Conservation (phyloP, 2,797 vertebrate genomes). For the Hydrophis major region DNA sequence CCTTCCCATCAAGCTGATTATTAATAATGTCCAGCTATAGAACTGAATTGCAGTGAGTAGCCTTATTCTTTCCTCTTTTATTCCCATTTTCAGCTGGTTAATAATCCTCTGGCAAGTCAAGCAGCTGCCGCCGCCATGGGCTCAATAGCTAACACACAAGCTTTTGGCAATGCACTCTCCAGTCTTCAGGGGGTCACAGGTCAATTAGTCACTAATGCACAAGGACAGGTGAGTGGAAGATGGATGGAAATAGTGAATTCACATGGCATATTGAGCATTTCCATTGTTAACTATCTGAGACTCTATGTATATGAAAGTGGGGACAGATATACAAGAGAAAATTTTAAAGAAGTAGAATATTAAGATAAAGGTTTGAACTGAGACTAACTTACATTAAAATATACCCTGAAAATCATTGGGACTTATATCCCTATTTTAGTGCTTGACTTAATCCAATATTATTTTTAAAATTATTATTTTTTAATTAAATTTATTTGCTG, state of each 20-base stretch:
- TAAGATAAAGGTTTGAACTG: conserved; percentile 31
- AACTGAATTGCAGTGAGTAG: conserved; percentile 21
- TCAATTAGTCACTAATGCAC: conserved; percentile 98
- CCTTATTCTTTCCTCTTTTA: conserved; percentile 63
- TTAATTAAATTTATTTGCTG: neutral
- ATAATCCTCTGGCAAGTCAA: conserved; percentile 94
- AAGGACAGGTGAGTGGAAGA: conserved; percentile 94
- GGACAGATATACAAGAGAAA: conserved; percentile 66
- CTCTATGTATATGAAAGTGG: conserved; percentile 18
- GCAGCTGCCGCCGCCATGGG: conserved; percentile 85
- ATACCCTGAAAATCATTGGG: neutral
- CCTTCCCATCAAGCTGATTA: neutral
- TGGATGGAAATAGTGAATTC: conserved; percentile 63
- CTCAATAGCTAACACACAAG: conserved; percentile 91
- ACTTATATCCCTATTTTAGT: neutral
- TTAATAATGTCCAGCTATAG: neutral
- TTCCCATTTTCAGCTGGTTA: conserved; percentile 81
- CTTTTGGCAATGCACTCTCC: conserved; percentile 92
- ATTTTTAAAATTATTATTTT: conserved; percentile 4
- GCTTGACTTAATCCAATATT: neutral
- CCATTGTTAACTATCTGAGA: conserved; percentile 66
- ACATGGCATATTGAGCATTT: conserved; percentile 64
- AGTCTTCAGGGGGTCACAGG: conserved; percentile 94
- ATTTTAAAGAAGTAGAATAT: conserved; percentile 34
- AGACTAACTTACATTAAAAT: neutral